A percentile compares a stretch with the other conserved stretches of the same genome.
Evolutionary conservation across 2,888 invertebrate species (phyloP).

Genomic region (Adineta ricciae): DNA sequence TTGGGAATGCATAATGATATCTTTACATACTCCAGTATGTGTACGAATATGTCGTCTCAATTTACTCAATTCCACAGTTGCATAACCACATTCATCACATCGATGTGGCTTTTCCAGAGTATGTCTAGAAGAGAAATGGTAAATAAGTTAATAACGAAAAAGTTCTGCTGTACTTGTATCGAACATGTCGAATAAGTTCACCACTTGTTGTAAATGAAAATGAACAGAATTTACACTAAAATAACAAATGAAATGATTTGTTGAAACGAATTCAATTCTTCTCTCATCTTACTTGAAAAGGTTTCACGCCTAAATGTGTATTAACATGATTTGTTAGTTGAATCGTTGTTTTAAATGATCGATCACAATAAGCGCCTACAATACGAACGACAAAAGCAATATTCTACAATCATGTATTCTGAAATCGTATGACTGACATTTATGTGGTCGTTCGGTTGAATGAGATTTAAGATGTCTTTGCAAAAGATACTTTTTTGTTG

Average conservation of each 20-base stretch:
- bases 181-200: conserved; percentile 71
- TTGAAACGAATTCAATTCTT: background rate
- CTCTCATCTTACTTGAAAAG: background rate
- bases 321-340: conserved; percentile 27
- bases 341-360: conserved; percentile 24
- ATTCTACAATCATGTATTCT: background rate
- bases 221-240: conserved; percentile 55
- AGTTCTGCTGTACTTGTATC: conserved; percentile 48
- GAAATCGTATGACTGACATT: background rate
- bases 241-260: background rate
- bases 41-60: conserved; percentile 84
- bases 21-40: conserved; percentile 58
- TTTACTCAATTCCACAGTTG: conserved; percentile 88
- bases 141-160: background rate
- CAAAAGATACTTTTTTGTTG: background rate
- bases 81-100: conserved; percentile 83
- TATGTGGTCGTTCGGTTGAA: conserved; percentile 20
- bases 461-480: conserved; percentile 16
- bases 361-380: conserved; percentile 25
- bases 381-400: background rate
- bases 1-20: background rate
- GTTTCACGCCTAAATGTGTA: conserved; percentile 31
- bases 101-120: conserved; percentile 95
- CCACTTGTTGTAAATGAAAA: conserved; percentile 81
- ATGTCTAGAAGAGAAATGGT: conserved; percentile 55